Evolutionary conservation across 1,140 invertebrate species (phyloP).

Genomic region (Atta texana): DNA sequence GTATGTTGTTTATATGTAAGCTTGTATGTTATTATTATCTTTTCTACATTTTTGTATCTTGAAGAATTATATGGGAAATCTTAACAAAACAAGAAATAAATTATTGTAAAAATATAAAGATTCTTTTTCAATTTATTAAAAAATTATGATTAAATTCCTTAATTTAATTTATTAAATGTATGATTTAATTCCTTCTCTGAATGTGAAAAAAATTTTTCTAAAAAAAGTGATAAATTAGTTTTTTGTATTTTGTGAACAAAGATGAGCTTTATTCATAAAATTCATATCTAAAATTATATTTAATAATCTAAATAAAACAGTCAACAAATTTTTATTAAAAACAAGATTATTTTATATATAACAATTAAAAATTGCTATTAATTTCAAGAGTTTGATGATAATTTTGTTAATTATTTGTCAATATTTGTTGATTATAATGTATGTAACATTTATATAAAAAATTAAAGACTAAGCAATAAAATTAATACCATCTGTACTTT

Average conservation of each 20-base stretch:
- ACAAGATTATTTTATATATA: background rate
- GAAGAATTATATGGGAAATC: too few species aligned
- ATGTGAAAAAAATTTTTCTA: background rate
- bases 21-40: too few species aligned
- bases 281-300: background rate
- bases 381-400: background rate
- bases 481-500: background rate
- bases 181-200: background rate
- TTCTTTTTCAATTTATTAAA: background rate
- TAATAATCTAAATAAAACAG: background rate
- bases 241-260: background rate
- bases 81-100: too few species aligned
- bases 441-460: background rate
- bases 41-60: too few species aligned
- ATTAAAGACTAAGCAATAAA: background rate
- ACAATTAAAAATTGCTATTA: conserved; percentile 5
- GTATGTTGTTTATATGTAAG: too few species aligned
- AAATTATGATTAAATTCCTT: too few species aligned
- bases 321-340: background rate
- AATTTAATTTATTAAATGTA: too few species aligned
- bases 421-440: background rate
- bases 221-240: background rate
- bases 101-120: background rate
- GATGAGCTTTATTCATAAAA: background rate
- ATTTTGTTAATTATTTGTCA: background rate